A percentile compares a stretch with the other conserved stretches of the same genome.
Evolutionary conservation across 2,113 vertebrate species (phyloP).

Genomic region (Ceyx margarethae): DNA sequence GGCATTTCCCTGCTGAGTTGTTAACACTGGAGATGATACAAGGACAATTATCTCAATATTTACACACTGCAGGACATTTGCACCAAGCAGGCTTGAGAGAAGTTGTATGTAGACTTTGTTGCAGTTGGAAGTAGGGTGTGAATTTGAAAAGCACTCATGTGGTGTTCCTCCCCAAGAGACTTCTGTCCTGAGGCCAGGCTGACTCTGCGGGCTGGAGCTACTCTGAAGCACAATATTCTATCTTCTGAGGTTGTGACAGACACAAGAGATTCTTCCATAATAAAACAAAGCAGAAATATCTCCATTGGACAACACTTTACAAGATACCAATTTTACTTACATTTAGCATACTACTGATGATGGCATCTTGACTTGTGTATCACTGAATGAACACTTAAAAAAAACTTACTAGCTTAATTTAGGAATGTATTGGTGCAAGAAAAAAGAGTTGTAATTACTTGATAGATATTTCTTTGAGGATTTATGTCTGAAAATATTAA

Average conservation of each 20-base stretch:
- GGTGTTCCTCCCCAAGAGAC: accelerated
- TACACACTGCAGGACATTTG: background rate
- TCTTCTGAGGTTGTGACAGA: background rate
- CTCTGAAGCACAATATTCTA: background rate
- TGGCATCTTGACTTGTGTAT: background rate
- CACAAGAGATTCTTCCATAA: background rate
- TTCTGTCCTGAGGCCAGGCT: background rate
- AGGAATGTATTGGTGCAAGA: constrained; percentile 5
- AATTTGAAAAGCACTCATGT: background rate
- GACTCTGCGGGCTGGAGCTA: background rate
- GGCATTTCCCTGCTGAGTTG: background rate
- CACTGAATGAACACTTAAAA: background rate
- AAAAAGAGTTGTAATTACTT: constrained; percentile 10
- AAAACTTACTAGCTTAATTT: background rate
- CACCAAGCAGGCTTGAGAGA: background rate
- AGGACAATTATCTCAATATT: background rate
- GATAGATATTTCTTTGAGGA: constrained; percentile 6
- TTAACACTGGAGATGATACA: background rate
- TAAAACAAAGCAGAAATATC: background rate
- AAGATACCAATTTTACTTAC: background rate
- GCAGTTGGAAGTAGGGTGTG: background rate
- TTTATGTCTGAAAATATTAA: constrained; percentile 30
- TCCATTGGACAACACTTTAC: background rate
- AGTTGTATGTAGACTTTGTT: background rate
- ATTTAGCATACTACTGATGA: background rate